Conservation (phyloP, 2,113 vertebrate species). For the Hypocryptadius cinnamomeus region DNA sequence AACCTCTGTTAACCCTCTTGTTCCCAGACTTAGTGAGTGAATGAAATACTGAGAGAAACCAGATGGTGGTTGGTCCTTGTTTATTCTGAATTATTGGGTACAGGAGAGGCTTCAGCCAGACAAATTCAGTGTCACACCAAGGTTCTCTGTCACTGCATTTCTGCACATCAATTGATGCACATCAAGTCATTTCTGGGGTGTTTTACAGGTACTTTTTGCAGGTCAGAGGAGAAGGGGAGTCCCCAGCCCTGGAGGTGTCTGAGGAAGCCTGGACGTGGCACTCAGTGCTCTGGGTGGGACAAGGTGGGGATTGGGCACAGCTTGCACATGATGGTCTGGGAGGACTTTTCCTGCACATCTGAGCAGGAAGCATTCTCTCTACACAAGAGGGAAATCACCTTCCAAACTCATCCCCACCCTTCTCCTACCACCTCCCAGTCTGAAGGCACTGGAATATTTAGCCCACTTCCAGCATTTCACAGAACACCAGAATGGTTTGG, state of each 20-base stretch:
- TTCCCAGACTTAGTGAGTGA: not conserved
- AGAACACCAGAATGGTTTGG: not conserved
- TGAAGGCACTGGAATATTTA: not conserved
- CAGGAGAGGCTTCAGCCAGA: not conserved
- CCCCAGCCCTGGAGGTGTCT: not conserved
- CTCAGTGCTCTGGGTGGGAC: not conserved
- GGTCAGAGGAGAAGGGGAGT: not conserved
- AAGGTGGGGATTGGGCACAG: not conserved
- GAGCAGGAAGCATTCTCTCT: not conserved
- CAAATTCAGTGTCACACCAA: not conserved
- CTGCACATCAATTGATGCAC: not conserved
- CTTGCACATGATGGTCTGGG: not conserved
- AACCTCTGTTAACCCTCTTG: not conserved
- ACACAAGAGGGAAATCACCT: not conserved
- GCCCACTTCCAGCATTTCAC: not conserved
- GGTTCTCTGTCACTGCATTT: not conserved
- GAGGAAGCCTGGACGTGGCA: not conserved
- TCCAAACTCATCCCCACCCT: not conserved
- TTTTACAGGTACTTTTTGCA: not conserved
- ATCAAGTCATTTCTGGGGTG: not conserved
- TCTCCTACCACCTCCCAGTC: not conserved
- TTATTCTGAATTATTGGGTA: not conserved
- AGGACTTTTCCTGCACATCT: not conserved
- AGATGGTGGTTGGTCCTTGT: not conserved
- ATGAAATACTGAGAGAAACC: not conserved